Evolutionary conservation across 2,888 invertebrate genomes (phyloP).

Genomic region (Mimas tiliae): DNA sequence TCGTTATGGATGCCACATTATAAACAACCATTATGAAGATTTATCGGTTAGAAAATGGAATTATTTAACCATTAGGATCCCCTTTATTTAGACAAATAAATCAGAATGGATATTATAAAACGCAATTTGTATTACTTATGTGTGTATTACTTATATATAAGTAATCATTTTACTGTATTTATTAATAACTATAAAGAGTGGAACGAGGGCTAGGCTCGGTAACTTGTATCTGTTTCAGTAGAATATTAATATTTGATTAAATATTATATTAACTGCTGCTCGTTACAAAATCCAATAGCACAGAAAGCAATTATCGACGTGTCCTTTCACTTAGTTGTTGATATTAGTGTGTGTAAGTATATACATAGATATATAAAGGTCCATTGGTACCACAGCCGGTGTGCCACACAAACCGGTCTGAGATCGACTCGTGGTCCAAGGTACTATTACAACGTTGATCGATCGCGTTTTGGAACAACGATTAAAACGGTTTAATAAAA

Average conservation of each 20-base stretch:
- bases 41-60: slow-evolving; percentile 43
- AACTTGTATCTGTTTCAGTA: slow-evolving; percentile 23
- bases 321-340: slow-evolving; percentile 80
- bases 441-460: slow-evolving; percentile 79
- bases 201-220: neutral
- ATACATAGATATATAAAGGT: slow-evolving; percentile 50
- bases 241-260: slow-evolving; percentile 53
- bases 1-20: slow-evolving; percentile 71
- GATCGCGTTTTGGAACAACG: slow-evolving; percentile 76
- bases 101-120: neutral
- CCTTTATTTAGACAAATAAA: slow-evolving; percentile 13
- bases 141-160: neutral
- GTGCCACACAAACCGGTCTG: slow-evolving; percentile 74
- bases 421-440: slow-evolving; percentile 76
- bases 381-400: slow-evolving; percentile 75
- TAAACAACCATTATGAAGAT: slow-evolving; percentile 59
- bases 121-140: no score
- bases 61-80: slow-evolving; percentile 11
- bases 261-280: slow-evolving; percentile 38
- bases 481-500: slow-evolving; percentile 55
- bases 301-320: slow-evolving; percentile 77
- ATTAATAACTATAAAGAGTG: neutral
- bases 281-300: slow-evolving; percentile 71
- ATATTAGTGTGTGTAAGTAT: slow-evolving; percentile 49
- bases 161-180: neutral